These are phyloP conservation scores for Phragmatobia fuliginosa DNA, from an alignment of 2,888 invertebrate genomes.

Conservation along the genomic window DNA sequence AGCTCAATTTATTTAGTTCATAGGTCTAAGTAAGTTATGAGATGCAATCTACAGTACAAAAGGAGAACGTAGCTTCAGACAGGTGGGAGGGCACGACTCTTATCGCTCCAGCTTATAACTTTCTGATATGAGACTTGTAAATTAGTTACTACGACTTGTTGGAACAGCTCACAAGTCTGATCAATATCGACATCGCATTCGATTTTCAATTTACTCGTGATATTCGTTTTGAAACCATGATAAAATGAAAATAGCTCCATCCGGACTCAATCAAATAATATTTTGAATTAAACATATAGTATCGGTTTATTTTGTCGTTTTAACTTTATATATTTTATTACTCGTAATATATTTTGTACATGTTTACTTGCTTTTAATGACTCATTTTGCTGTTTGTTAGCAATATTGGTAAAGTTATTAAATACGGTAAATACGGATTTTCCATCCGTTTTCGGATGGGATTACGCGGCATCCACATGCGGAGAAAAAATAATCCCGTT, in stretches of 20 bases:
- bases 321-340: slow-evolving; percentile 56
- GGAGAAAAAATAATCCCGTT: slow-evolving; percentile 23
- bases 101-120: slow-evolving; percentile 63
- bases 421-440: slow-evolving; percentile 27
- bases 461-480: slow-evolving; percentile 22
- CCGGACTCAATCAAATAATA: not conserved
- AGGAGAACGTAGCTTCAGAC: slow-evolving; percentile 60
- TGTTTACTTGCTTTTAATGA: slow-evolving; percentile 62
- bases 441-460: slow-evolving; percentile 28
- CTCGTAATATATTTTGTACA: slow-evolving; percentile 58
- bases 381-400: slow-evolving; percentile 56
- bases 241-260: slow-evolving; percentile 40
- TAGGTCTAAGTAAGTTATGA: slow-evolving; percentile 65
- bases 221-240: no score
- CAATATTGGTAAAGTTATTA: slow-evolving; percentile 43
- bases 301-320: slow-evolving; percentile 50
- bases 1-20: slow-evolving; percentile 65
- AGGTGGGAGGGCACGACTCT: slow-evolving; percentile 60
- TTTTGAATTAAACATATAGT: no score
- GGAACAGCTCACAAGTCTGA: slow-evolving; percentile 41
- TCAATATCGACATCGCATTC: slow-evolving; percentile 44
- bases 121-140: slow-evolving; percentile 49
- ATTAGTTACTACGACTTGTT: slow-evolving; percentile 27
- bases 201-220: slow-evolving; percentile 9
- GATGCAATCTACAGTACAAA: slow-evolving; percentile 72